These are phyloP conservation scores for Drosophila nasuta DNA, from an alignment of 1,140 invertebrate species.

Conservation along the genomic window DNA sequence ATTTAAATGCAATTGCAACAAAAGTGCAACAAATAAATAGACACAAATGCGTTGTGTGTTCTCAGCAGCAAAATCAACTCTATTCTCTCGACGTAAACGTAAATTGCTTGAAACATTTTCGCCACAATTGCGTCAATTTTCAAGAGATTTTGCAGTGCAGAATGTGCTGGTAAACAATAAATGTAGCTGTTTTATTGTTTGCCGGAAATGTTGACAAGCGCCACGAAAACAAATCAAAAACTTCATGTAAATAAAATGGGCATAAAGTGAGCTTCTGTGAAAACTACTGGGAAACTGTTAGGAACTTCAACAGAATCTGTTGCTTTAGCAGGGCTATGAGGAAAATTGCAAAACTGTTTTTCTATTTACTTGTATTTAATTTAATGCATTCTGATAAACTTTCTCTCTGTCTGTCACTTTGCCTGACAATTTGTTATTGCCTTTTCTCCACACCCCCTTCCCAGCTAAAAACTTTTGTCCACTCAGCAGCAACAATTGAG, in stretches of 20 bases:
- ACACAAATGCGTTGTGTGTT: constrained; percentile 15
- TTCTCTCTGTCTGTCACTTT: constrained; percentile 40
- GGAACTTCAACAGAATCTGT: constrained; percentile 33
- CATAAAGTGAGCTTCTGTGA: constrained; percentile 36
- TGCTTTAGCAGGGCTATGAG: constrained; percentile 14
- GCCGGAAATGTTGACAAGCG: constrained; percentile 68
- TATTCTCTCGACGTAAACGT: constrained; percentile 1
- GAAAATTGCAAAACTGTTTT: constrained; percentile 57
- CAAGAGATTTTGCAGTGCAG: not conserved
- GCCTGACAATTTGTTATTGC: constrained; percentile 62
- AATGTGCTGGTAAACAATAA: not conserved
- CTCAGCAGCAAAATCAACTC: not conserved
- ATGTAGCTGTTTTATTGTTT: constrained; percentile 42
- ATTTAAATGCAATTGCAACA: constrained; percentile 69
- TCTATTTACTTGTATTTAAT: constrained; percentile 69
- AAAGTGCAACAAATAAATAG: constrained; percentile 55
- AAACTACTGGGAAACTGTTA: not conserved
- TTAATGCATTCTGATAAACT: constrained; percentile 73
- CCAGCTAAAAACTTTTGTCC: constrained; percentile 37
- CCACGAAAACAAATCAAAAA: constrained; percentile 72
- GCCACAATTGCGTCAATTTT: not conserved
- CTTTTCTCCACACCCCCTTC: constrained; percentile 24
- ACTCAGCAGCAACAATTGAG: constrained; percentile 2
- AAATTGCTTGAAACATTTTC: constrained; percentile 2
- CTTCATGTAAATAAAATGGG: constrained; percentile 65